A percentile compares a stretch with the other conserved stretches of the same genome.
These are phyloP conservation scores for Pica pica DNA, from an alignment of 2,113 vertebrate species.

Conservation along the genomic window DNA sequence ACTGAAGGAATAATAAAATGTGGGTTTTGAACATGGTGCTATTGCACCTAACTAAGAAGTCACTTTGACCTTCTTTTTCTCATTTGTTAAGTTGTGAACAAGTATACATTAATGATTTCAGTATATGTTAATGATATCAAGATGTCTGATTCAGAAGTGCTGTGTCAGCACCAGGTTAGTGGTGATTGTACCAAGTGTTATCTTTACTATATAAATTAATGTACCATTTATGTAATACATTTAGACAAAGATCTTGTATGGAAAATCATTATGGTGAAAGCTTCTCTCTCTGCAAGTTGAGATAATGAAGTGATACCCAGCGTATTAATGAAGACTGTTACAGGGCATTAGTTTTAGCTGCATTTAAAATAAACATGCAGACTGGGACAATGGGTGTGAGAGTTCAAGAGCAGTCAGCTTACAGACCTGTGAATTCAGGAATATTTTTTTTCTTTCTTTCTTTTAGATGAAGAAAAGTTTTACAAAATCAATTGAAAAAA, in stretches of 20 bases:
- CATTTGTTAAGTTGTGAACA: background rate
- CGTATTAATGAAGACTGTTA: background rate
- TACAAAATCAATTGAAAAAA: background rate
- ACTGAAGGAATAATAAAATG: conserved; percentile 65
- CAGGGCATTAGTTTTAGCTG: background rate
- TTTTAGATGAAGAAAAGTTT: background rate
- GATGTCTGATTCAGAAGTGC: background rate
- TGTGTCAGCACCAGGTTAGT: background rate
- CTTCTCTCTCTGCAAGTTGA: background rate
- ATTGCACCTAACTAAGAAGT: conserved; percentile 15
- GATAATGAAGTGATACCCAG: background rate
- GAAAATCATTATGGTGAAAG: background rate
- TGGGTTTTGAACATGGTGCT: conserved; percentile 16
- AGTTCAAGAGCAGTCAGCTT: background rate
- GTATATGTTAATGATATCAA: background rate
- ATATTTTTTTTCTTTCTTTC: background rate
- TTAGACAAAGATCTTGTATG: background rate
- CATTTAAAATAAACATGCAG: background rate
- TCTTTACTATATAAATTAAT: background rate
- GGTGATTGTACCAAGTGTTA: background rate
- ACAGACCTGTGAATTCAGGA: background rate
- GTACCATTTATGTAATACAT: background rate
- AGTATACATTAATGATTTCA: background rate
- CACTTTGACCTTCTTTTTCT: background rate
- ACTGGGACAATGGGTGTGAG: background rate